These are phyloP conservation scores for Urosaurus nigricauda DNA, from an alignment of 2,797 vertebrate genomes.

Conservation along the genomic window DNA sequence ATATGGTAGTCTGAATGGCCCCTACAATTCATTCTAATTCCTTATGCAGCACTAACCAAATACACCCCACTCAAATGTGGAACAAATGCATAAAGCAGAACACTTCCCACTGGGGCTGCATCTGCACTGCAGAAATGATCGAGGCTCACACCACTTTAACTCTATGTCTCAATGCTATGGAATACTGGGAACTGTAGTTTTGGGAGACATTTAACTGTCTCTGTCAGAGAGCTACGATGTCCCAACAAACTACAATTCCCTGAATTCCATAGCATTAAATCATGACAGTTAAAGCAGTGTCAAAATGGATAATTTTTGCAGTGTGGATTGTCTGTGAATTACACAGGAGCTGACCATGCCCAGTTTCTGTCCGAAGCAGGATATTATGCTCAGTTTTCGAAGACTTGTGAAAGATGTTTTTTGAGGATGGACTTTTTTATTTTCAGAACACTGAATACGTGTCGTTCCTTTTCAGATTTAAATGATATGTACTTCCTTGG, in stretches of 20 bases:
- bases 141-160: no score
- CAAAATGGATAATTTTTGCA: no score
- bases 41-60: fast-evolving
- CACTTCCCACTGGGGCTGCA: not conserved
- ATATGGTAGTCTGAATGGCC: no score
- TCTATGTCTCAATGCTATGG: no score
- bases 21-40: not conserved
- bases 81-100: constrained; percentile 18
- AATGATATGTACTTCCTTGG: not conserved
- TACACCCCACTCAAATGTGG: not conserved
- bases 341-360: not conserved
- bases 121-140: no score
- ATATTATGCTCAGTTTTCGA: constrained; percentile 2
- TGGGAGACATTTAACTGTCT: no score
- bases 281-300: no score
- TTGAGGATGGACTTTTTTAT: not conserved
- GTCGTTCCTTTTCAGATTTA: not conserved
- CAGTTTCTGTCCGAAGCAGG: constrained; percentile 49
- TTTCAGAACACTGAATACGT: not conserved
- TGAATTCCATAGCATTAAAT: no score
- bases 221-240: no score
- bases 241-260: no score
- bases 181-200: no score
- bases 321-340: not conserved
- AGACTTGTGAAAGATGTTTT: not conserved